A percentile compares a stretch with the other conserved stretches of the same genome.
Evolutionary conservation across 2,113 vertebrate species (phyloP).

Genomic region (Austrofundulus limnaeus): DNA sequence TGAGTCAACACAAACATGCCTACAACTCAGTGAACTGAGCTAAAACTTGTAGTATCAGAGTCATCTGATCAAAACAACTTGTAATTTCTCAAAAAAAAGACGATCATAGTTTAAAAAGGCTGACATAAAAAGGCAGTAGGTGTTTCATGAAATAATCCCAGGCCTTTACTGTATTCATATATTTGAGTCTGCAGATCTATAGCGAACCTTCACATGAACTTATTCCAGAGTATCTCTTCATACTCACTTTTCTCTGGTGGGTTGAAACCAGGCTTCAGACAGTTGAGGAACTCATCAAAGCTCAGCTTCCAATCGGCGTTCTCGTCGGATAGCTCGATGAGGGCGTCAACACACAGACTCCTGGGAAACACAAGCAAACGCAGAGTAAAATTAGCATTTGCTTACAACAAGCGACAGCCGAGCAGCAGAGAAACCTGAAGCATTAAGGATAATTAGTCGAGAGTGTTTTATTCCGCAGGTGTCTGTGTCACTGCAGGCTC

Average conservation of each 20-base stretch:
- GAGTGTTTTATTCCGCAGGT: background rate
- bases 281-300: conserved; percentile 97
- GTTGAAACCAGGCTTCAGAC: conserved; percentile 93
- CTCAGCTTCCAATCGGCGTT: conserved; percentile 98
- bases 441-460: background rate
- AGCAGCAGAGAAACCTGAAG: conserved; percentile 4
- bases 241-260: conserved; percentile 95
- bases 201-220: background rate
- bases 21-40: too few species aligned
- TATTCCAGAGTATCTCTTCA: conserved; percentile 3
- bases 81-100: too few species aligned
- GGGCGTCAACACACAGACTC: conserved; percentile 95
- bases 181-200: background rate
- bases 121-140: too few species aligned
- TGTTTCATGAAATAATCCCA: too few species aligned
- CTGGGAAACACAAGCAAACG: conserved; percentile 68
- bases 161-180: background rate
- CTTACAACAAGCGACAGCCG: background rate
- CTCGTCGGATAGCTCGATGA: conserved; percentile 98
- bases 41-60: too few species aligned
- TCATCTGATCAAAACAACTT: too few species aligned
- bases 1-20: too few species aligned
- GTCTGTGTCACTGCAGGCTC: conserved; percentile 3
- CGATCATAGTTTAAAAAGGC: too few species aligned
- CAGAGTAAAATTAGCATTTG: conserved; percentile 13